phyloP scores from a whole-genome alignment of 1,140 invertebrate species.

The Lepidurus couesii region DNA sequence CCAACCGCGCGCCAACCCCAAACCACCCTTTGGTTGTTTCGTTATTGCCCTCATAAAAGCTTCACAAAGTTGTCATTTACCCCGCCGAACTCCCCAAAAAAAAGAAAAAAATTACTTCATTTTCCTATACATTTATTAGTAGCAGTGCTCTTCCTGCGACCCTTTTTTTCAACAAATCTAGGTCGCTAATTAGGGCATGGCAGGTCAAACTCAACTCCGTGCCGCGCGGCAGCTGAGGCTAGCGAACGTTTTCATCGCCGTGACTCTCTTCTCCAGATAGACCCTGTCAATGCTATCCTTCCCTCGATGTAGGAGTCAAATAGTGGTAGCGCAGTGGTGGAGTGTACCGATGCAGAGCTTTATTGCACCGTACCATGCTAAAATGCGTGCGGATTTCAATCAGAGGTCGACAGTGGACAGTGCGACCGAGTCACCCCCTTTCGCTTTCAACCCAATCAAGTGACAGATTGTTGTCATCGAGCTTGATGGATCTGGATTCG shows the following conservation, averaged over 20 bases:
- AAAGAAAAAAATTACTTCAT: not conserved
- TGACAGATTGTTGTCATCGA: constrained; percentile 13
- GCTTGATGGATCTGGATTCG: not conserved
- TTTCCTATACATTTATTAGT: not conserved
- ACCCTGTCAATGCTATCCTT: no score
- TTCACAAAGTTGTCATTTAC: not conserved
- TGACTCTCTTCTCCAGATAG: not conserved
- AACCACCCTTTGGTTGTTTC: not conserved
- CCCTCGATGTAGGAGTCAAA: no score
- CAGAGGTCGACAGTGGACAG: not conserved
- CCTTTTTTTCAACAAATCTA: not conserved
- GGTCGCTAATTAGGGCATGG: not conserved
- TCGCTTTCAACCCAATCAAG: not conserved
- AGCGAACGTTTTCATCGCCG: not conserved
- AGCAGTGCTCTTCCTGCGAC: no score
- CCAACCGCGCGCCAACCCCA: no score
- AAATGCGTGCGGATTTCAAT: constrained; percentile 18
- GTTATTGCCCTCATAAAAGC: not conserved
- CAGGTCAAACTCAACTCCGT: not conserved
- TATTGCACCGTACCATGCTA: constrained; percentile 7
- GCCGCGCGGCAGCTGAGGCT: not conserved
- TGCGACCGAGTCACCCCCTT: not conserved
- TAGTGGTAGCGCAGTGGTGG: not conserved
- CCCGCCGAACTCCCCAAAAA: not conserved
- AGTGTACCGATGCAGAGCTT: not conserved